Conservation (phyloP, 1,140 invertebrate genomes). For the Megathymus violae region DNA sequence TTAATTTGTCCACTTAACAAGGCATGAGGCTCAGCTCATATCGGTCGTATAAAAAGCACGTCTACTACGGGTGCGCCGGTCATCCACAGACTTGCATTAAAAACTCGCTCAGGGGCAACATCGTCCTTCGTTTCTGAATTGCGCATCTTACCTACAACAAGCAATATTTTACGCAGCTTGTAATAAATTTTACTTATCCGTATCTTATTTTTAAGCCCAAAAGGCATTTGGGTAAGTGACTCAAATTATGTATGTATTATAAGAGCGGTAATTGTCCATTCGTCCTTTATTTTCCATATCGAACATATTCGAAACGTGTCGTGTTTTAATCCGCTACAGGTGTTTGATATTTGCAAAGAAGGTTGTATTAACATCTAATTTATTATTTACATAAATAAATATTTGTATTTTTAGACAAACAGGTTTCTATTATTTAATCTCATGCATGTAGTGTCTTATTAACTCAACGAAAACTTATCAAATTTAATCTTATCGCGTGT, state of each 20-base stretch:
- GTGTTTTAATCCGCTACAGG: constrained; percentile 12
- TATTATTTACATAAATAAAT: too few relatives aligned
- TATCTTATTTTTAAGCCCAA: constrained; percentile 58
- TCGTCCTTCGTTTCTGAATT: constrained; percentile 59
- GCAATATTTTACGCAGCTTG: constrained; percentile 61
- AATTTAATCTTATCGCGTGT: too few relatives aligned
- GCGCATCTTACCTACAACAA: constrained; percentile 58
- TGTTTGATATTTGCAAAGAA: constrained; percentile 14
- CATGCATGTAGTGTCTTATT: too few relatives aligned
- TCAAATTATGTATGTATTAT: constrained; percentile 52
- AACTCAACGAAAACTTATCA: too few relatives aligned
- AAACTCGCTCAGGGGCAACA: constrained; percentile 59
- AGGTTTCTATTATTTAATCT: too few relatives aligned
- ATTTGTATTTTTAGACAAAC: too few relatives aligned
- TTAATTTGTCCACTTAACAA: constrained; percentile 22
- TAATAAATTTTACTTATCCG: constrained; percentile 64
- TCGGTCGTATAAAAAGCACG: constrained; percentile 23
- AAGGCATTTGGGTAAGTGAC: constrained; percentile 49
- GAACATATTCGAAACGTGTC: constrained; percentile 1
- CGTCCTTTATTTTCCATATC: constrained; percentile 35
- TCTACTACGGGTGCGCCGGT: constrained; percentile 27
- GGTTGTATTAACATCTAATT: too few relatives aligned
- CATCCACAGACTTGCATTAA: constrained; percentile 43
- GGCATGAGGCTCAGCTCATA: constrained; percentile 23
- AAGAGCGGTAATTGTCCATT: constrained; percentile 47